Percentiles rank a stretch among this genome's conserved stretches.
Conservation (phyloP, 2,113 vertebrate species). For the Lanius ludovicianus region DNA sequence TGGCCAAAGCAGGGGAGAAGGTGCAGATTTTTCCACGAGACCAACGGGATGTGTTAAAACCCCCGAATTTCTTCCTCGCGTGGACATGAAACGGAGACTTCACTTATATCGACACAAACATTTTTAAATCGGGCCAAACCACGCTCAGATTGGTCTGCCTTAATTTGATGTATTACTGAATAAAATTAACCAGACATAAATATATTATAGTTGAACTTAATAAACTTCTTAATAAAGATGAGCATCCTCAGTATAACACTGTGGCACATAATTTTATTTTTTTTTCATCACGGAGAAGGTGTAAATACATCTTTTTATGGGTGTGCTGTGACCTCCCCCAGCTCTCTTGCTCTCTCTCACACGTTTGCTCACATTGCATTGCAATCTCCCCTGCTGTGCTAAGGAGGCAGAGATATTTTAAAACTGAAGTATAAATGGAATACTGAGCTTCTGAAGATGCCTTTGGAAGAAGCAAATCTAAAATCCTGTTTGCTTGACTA, state of each 20-base stretch:
- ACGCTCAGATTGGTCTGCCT: neutral
- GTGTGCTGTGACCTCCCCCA: neutral
- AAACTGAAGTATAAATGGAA: neutral
- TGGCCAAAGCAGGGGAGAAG: neutral
- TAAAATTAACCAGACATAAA: neutral
- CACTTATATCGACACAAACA: neutral
- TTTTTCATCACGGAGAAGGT: neutral
- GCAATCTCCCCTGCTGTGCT: neutral
- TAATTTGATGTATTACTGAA: neutral
- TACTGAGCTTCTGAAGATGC: neutral
- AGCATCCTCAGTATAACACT: neutral
- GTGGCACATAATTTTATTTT: too few species aligned
- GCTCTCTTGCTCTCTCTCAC: neutral
- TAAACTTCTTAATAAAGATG: neutral
- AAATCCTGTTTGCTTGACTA: neutral
- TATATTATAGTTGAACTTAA: neutral
- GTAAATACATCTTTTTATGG: neutral
- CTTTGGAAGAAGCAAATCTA: neutral
- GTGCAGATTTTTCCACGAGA: neutral
- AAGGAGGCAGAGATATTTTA: neutral
- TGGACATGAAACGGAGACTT: rapidly evolving
- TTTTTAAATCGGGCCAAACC: neutral
- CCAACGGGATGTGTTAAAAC: neutral
- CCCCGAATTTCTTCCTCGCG: neutral
- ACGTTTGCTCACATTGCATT: rapidly evolving